Evolutionary conservation across 2,888 invertebrate genomes (phyloP).

Genomic region (Hyposoter dolosus): DNA sequence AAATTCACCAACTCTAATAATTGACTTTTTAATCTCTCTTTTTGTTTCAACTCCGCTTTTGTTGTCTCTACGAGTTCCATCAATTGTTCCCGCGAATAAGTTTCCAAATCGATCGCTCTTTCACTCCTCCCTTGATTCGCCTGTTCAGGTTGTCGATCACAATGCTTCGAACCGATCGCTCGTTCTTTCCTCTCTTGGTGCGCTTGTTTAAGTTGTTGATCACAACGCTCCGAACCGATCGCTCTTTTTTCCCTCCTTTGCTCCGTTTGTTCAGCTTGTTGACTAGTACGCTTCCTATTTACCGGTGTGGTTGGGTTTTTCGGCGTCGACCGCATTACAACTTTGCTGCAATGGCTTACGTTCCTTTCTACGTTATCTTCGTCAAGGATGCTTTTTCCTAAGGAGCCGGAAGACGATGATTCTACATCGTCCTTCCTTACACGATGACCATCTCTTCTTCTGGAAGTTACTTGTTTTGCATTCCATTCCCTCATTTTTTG

Average conservation of each 20-base stretch:
- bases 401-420: neutral
- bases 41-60: neutral
- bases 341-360: neutral
- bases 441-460: neutral
- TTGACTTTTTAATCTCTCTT: neutral
- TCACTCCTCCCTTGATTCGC: neutral
- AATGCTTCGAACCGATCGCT: no score
- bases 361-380: neutral
- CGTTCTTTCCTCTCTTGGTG: no score
- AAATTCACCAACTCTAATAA: constrained; percentile 14
- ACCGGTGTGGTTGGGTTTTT: neutral
- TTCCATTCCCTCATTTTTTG: neutral
- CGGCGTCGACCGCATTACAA: neutral
- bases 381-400: neutral
- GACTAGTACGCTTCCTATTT: neutral
- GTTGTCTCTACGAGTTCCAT: constrained; percentile 5
- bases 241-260: no score
- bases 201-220: no score
- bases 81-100: constrained; percentile 25
- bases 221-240: no score
- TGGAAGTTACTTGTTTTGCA: neutral
- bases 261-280: neutral
- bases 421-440: neutral
- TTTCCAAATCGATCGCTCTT: constrained; percentile 4
- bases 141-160: neutral